Base-by-base conservation (phyloP, 1,140 invertebrate species). In the Drosophila jambulina region DNA sequence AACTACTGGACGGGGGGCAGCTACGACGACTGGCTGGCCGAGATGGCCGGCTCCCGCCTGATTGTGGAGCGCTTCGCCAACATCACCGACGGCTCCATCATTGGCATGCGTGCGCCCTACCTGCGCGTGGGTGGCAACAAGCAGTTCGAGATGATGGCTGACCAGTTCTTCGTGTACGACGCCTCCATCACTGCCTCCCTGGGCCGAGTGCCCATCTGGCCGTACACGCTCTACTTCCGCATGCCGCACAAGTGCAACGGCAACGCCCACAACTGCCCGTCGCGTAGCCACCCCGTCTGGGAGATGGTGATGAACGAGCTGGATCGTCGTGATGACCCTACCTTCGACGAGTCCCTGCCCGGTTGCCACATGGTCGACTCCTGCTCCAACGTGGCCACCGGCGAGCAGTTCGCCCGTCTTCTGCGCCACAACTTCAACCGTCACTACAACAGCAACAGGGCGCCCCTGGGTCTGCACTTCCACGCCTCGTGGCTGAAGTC, bases 221-320 rank as follows among this genome's bases (percentile, higher is more conserved):
- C 98, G 0, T 99, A 98, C 94, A 99, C 98, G 3, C 94, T 99
- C 17, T 98, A 98, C 94, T 99, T 98, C 95, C 95, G 97, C 32
- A 98, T 98, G 97, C 97, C 98, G 1, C 97, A 98, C 93, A 98
- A 97, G 92, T 98, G 98, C 92, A 97, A 98, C 92, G 97, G 97
- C 74, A 98, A 98, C 92, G 97, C 97, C 17, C 96, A 98, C 81
- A 98, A 98, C 90, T 98, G 97, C 90, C 97, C 98, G 23, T 97
- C 96, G 32, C 94, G 97, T 84, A 97, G 96, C 74, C 97, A 98
- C 82, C 97, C 97, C 40, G 97, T 98, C 43, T 98, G 97, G 97
- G 97, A 98, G 94, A 98, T 98, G 95, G 97, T 98, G 27, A 98
- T 98, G 97, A 98, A 98, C 93, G 97, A 98, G 93, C 93, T 98